Conservation (phyloP, 2,113 vertebrate species). For the Atractosteus spatula region DNA sequence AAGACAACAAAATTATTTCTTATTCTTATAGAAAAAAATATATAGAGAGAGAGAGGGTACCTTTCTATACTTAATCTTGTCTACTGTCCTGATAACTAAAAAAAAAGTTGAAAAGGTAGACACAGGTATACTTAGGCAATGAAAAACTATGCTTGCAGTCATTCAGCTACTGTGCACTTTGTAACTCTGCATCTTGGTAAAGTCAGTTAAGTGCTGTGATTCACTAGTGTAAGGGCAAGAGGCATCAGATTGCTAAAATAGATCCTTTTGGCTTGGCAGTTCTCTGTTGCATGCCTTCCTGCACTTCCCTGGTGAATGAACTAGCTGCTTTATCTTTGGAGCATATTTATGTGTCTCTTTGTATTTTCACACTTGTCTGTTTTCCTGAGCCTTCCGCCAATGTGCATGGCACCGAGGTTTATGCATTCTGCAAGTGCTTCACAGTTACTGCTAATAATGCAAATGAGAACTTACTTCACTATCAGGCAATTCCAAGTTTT, state of each 20-base stretch:
- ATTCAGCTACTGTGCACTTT: no score
- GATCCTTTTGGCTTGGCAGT: constrained; percentile 7
- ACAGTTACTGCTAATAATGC: constrained; percentile 10
- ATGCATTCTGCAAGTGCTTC: constrained; percentile 2
- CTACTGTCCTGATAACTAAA: no score
- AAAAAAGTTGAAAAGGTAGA: no score
- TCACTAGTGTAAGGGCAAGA: constrained; percentile 22
- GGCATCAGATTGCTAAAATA: background rate
- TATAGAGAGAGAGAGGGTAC: no score
- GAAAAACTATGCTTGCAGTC: no score
- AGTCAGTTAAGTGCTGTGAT: constrained; percentile 26
- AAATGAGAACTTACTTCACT: background rate
- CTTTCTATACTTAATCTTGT: no score
- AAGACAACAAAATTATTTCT: no score
- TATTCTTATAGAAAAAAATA: no score
- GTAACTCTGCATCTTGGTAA: background rate
- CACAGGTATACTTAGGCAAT: no score
- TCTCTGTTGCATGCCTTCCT: constrained; percentile 32
- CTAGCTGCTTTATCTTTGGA: constrained; percentile 27
- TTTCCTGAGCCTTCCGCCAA: constrained; percentile 14
- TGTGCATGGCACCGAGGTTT: constrained; percentile 7
- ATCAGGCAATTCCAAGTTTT: background rate
- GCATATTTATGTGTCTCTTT: constrained; percentile 40
- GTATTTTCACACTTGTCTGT: constrained; percentile 37
- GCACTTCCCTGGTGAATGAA: constrained; percentile 24